phyloP scores from a whole-genome alignment of 2,113 vertebrate genomes.

The Ictalurus punctatus region DNA sequence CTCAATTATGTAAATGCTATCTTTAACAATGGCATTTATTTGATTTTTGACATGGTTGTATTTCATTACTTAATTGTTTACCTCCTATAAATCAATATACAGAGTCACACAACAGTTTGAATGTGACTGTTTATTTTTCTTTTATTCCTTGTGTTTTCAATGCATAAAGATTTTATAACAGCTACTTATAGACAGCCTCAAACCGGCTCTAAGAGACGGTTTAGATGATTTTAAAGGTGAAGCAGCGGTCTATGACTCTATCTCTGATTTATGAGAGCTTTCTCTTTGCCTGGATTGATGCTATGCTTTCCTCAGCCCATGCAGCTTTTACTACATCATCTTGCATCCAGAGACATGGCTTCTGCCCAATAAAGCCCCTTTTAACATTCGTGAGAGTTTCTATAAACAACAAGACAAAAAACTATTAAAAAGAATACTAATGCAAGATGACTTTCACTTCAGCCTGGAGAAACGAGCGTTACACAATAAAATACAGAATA shows the following conservation, averaged over 20 bases:
- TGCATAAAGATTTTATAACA: conserved; percentile 76
- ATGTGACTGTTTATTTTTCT: conserved; percentile 59
- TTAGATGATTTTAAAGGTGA: conserved; percentile 79
- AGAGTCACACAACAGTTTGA: background rate
- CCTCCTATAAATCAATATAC: background rate
- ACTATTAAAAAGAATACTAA: conserved; percentile 56
- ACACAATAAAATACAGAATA: conserved; percentile 28
- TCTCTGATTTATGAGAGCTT: conserved; percentile 74
- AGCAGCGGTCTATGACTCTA: conserved; percentile 67
- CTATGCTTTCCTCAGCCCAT: conserved; percentile 72
- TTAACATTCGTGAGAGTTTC: conserved; percentile 74
- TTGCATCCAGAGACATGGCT: conserved; percentile 78
- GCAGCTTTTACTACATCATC: conserved; percentile 77
- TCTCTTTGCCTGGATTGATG: conserved; percentile 77
- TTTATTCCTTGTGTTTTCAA: conserved; percentile 65
- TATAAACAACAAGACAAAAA: conserved; percentile 68
- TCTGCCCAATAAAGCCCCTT: conserved; percentile 75
- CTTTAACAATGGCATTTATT: background rate
- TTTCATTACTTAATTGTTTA: conserved; percentile 11
- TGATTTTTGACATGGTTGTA: background rate
- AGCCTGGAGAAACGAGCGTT: conserved; percentile 41
- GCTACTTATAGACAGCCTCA: conserved; percentile 72
- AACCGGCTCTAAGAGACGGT: conserved; percentile 75
- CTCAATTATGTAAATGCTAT: background rate
- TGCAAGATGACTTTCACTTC: conserved; percentile 59